These are phyloP conservation scores for Gallinago solitaria DNA, from an alignment of 2,797 vertebrate species.

Conservation along the genomic window DNA sequence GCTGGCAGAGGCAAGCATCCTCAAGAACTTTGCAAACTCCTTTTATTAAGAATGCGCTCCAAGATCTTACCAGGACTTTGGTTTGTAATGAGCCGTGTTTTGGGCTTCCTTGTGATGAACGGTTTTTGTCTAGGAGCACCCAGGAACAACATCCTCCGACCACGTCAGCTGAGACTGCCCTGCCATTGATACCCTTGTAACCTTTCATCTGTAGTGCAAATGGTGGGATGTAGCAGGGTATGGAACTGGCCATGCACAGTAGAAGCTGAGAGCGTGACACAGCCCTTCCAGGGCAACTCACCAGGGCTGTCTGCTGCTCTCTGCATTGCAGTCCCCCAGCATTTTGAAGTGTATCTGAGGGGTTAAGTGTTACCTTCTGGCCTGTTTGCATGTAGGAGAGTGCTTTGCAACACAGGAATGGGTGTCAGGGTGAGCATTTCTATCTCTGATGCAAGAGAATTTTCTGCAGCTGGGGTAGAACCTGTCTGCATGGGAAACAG, in stretches of 20 bases:
- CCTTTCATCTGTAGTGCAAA: not conserved
- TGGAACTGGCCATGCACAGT: accelerated
- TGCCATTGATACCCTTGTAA: not conserved
- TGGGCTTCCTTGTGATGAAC: not conserved
- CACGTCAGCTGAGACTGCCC: not conserved
- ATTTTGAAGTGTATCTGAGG: not conserved
- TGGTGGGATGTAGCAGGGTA: not conserved
- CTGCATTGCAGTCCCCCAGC: not conserved
- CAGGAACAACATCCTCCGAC: not conserved
- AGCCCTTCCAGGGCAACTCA: not conserved
- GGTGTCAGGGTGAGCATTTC: not conserved
- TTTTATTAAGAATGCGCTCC: not conserved
- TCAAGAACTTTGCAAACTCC: not conserved
- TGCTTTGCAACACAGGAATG: not conserved
- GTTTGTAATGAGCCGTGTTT: not conserved
- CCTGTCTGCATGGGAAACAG: not conserved
- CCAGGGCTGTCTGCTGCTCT: not conserved
- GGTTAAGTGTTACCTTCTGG: not conserved
- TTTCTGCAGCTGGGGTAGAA: not conserved
- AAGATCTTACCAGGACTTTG: not conserved
- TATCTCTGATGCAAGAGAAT: not conserved
- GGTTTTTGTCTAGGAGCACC: not conserved
- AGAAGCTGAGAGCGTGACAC: not conserved
- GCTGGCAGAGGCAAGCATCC: not conserved
- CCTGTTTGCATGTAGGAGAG: not conserved